Conservation (phyloP, 2,113 vertebrate genomes). For the Pygoscelis antarcticus region DNA sequence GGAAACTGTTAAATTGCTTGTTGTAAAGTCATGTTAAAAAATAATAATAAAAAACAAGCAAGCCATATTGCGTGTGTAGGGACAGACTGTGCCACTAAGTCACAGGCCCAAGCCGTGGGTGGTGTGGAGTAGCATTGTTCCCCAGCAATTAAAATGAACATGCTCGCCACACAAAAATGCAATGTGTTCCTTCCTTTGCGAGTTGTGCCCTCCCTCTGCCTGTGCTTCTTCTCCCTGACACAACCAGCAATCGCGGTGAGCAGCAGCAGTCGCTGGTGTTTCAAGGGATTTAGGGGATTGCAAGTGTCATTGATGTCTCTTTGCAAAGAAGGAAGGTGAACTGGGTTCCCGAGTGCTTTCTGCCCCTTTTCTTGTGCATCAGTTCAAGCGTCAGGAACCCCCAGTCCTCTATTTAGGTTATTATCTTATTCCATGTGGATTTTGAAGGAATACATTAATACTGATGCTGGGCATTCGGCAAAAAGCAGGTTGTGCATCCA, state of each 20-base stretch:
- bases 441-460: background rate
- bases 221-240: background rate
- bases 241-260: background rate
- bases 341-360: background rate
- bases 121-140: conserved; percentile 49
- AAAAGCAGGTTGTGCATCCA: background rate
- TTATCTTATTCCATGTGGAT: background rate
- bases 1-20: conserved; percentile 22
- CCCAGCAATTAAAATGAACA: conserved; percentile 56
- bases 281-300: background rate
- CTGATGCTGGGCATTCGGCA: background rate
- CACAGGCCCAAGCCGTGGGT: conserved; percentile 54
- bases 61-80: conserved; percentile 54
- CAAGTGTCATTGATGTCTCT: background rate
- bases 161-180: background rate
- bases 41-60: conserved; percentile 17
- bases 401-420: background rate
- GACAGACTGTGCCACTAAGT: conserved; percentile 69
- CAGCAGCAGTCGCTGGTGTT: background rate
- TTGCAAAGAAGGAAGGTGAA: background rate
- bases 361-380: background rate
- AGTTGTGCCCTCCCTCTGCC: conserved; percentile 31
- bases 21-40: background rate
- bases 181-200: conserved; percentile 30
- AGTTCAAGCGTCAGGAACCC: background rate